Evolutionary conservation across 2,888 invertebrate species (phyloP).

Genomic region (Trypoxylon attenuatum): DNA sequence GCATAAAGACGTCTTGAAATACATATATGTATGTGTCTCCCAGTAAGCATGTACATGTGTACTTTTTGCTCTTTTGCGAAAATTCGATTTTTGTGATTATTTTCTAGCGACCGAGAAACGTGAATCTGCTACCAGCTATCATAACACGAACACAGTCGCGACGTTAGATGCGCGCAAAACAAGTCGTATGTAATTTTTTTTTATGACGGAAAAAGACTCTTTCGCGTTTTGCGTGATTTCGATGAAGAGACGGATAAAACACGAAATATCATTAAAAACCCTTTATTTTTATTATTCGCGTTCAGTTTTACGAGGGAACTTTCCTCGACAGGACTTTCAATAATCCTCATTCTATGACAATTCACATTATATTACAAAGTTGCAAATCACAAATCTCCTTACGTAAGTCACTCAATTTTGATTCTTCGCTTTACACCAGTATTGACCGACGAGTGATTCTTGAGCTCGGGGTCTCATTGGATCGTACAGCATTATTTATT

Average conservation of each 20-base stretch:
- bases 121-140: constrained; percentile 48
- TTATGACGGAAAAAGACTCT: too few relatives aligned
- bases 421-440: constrained; percentile 30
- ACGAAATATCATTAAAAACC: constrained; percentile 51
- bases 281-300: constrained; percentile 41
- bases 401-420: constrained; percentile 26
- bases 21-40: constrained; percentile 51
- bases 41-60: constrained; percentile 56
- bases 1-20: constrained; percentile 61
- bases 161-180: constrained; percentile 49
- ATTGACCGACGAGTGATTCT: too few relatives aligned
- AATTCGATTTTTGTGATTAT: constrained; percentile 35
- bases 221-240: constrained; percentile 38
- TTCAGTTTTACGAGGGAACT: constrained; percentile 47
- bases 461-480: not conserved
- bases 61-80: constrained; percentile 38
- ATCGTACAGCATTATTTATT: not conserved
- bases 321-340: constrained; percentile 46
- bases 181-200: too few relatives aligned
- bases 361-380: constrained; percentile 20
- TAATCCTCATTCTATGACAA: not conserved
- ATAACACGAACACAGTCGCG: constrained; percentile 50
- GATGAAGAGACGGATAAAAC: constrained; percentile 52
- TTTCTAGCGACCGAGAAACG: constrained; percentile 41
- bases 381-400: constrained; percentile 16